Conservation (phyloP, 1,140 invertebrate species). For the Lepeophtheirus salmonis region DNA sequence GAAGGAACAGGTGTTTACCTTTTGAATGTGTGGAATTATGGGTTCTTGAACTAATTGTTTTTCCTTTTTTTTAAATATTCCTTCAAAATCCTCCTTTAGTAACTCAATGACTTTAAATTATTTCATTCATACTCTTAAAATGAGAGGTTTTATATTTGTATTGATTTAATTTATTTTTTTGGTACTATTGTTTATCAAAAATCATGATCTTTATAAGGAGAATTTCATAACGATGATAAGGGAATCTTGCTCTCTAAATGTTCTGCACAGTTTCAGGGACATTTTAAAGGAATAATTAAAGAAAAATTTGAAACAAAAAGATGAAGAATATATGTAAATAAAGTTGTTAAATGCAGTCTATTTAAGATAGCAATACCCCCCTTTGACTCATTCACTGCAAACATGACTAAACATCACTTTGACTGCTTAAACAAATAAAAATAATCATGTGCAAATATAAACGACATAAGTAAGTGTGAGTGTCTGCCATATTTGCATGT, state of each 20-base stretch:
- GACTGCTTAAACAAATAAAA: background rate
- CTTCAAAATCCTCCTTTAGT: background rate
- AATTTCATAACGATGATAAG: background rate
- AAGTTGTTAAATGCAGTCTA: background rate
- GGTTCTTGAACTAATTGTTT: too few relatives aligned
- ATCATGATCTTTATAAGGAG: background rate
- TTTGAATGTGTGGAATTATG: too few relatives aligned
- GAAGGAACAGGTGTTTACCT: background rate
- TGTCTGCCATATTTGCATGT: too few relatives aligned
- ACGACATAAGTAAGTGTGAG: too few relatives aligned
- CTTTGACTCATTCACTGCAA: background rate
- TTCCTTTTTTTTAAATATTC: background rate
- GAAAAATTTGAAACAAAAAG: background rate
- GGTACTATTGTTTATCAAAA: background rate
- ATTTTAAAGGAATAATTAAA: background rate
- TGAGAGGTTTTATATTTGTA: too few relatives aligned
- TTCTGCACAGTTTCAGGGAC: background rate
- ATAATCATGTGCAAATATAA: background rate
- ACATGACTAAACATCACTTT: background rate
- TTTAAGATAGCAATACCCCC: background rate
- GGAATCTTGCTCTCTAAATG: background rate
- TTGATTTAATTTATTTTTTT: too few relatives aligned
- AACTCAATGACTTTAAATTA: too few relatives aligned
- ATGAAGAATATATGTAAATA: background rate
- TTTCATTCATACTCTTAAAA: too few relatives aligned